Conservation (phyloP, 92 coral and sea anemone genomes). For the Zoanthus solanderi region DNA sequence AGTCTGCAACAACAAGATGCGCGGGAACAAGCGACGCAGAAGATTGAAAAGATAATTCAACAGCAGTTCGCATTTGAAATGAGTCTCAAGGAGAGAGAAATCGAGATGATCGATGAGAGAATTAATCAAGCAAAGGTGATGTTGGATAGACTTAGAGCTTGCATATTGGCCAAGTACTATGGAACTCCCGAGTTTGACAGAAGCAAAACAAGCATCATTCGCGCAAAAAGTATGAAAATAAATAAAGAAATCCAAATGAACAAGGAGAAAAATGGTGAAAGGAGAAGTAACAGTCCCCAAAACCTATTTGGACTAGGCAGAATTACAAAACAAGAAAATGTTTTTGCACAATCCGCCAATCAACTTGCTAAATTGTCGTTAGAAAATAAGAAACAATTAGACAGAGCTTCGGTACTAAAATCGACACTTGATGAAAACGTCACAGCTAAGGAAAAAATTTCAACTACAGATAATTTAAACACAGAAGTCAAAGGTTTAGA, state of each 20-base stretch:
- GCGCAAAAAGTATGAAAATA: constrained; percentile 13
- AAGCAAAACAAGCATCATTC: background rate
- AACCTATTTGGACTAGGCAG: background rate
- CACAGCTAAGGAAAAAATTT: background rate
- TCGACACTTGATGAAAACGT: background rate
- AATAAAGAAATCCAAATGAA: background rate
- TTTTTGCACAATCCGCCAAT: background rate
- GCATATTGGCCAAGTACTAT: constrained; percentile 93
- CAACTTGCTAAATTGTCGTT: background rate
- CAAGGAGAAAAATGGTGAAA: background rate
- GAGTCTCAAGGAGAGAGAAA: constrained; percentile 87
- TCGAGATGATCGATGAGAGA: constrained; percentile 78
- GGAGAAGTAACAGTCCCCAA: constrained; percentile 12
- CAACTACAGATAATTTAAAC: background rate
- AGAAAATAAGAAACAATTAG: background rate
- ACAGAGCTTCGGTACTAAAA: background rate
- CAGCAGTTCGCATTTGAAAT: constrained; percentile 94
- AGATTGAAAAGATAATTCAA: constrained; percentile 81
- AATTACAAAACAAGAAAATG: background rate
- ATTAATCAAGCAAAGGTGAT: constrained; percentile 75
- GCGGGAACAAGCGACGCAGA: constrained; percentile 83
- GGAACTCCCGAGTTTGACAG: constrained; percentile 67
- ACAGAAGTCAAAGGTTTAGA: background rate
- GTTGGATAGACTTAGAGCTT: constrained; percentile 93
- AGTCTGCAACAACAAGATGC: constrained; percentile 88